Evolutionary conservation across 2,797 vertebrate species (phyloP).

Genomic region (Diglossa cyanea): DNA sequence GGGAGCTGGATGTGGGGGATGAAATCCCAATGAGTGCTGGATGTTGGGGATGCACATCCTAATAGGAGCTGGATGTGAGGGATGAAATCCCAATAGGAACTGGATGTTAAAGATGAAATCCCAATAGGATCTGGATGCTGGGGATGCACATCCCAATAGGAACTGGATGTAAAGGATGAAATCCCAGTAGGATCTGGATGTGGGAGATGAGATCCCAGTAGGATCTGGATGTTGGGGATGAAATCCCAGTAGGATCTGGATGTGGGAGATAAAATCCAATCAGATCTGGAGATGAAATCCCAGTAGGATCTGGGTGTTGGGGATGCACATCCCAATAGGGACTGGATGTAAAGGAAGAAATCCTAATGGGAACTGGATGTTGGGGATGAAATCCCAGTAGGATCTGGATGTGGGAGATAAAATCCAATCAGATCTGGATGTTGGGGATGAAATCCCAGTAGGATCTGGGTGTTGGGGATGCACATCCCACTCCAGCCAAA

Average conservation of each 20-base stretch:
- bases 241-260: no score
- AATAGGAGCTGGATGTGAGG: fast-evolving
- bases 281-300: no score
- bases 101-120: no score
- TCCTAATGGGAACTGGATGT: fast-evolving
- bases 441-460: fast-evolving
- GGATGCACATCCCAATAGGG: neutral
- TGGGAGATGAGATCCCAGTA: fast-evolving
- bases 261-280: no score
- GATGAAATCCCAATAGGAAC: no score
- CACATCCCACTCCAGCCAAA: neutral
- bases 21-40: fast-evolving
- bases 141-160: fast-evolving
- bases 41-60: neutral
- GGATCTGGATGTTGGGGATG: no score
- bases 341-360: no score
- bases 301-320: fast-evolving
- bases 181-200: fast-evolving
- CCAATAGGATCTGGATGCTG: fast-evolving
- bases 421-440: fast-evolving
- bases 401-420: neutral
- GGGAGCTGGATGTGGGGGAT: fast-evolving
- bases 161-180: fast-evolving
- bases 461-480: neutral
- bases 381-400: fast-evolving